These are phyloP conservation scores for Drosophila elegans DNA, from an alignment of 1,140 invertebrate species.

Conservation along the genomic window DNA sequence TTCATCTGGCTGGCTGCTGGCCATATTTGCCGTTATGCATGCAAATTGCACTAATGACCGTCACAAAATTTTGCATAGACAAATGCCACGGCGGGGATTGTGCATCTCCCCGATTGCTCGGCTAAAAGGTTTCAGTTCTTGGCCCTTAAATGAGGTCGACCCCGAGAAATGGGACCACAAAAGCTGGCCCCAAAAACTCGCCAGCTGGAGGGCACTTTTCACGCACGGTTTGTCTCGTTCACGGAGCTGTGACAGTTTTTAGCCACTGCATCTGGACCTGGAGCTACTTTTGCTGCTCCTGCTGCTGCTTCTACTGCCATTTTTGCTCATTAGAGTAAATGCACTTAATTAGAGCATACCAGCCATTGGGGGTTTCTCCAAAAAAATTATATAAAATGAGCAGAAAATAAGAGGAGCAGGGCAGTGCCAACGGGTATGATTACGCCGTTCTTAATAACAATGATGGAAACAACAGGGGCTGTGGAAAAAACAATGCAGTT, in stretches of 20 bases:
- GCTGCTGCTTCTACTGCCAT: conserved; percentile 40
- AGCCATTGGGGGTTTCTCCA: conserved; percentile 33
- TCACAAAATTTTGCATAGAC: conserved; percentile 74
- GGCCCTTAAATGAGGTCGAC: conserved; percentile 53
- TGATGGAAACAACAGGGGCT: conserved; percentile 39
- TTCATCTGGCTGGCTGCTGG: conserved; percentile 44
- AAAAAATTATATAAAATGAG: conserved; percentile 10
- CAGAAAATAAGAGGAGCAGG: conserved; percentile 12
- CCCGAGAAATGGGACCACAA: conserved; percentile 35
- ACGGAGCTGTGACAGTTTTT: conserved; percentile 63
- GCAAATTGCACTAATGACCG: conserved; percentile 81
- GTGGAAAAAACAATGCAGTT: conserved; percentile 52
- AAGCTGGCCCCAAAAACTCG: conserved; percentile 15
- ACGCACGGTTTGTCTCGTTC: conserved; percentile 63
- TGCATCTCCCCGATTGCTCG: conserved; percentile 7
- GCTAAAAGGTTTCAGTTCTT: conserved; percentile 25
- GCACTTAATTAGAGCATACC: conserved; percentile 77
- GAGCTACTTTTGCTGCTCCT: conserved; percentile 22
- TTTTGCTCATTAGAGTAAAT: conserved; percentile 82
- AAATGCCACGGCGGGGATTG: conserved; percentile 41
- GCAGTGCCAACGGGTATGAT: conserved; percentile 49
- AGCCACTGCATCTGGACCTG: conserved; percentile 23
- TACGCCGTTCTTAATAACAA: conserved; percentile 78
- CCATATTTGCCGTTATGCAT: conserved; percentile 78
- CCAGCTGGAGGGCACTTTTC: conserved; percentile 64